Evolutionary conservation across 1,140 invertebrate genomes (phyloP).

Genomic region (Drosophila nannoptera): DNA sequence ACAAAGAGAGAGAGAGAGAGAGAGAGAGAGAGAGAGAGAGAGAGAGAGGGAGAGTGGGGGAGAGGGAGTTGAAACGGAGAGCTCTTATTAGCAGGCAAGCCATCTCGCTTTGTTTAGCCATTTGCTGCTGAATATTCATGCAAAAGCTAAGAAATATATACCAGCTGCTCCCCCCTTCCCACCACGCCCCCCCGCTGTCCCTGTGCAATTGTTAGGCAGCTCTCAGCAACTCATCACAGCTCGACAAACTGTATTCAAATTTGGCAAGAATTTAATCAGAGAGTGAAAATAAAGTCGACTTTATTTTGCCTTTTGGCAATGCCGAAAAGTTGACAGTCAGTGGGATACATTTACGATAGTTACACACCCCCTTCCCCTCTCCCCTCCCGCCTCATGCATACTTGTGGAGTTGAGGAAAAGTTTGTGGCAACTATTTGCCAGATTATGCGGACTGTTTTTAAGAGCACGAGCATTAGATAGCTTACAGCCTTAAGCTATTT

Average conservation of each 20-base stretch:
- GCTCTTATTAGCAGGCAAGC: conserved; percentile 41
- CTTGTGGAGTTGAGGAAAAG: conserved; percentile 30
- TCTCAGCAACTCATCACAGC: conserved; percentile 4
- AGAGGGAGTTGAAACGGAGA: conserved; percentile 23
- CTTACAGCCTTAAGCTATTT: conserved; percentile 31
- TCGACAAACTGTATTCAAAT: conserved; percentile 40
- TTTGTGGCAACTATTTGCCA: conserved; percentile 55
- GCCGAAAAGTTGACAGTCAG: conserved; percentile 47
- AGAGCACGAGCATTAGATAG: conserved; percentile 41
- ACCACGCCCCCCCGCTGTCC: no score
- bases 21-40: no score
- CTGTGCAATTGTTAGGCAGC: conserved; percentile 10
- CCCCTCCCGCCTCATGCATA: no score
- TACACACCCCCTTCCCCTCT: background rate
- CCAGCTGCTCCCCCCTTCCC: no score
- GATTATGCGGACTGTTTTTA: conserved; percentile 45
- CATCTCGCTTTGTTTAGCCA: conserved; percentile 29
- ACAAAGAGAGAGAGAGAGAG: no score
- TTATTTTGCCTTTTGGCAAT: conserved; percentile 44
- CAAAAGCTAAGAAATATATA: conserved; percentile 45
- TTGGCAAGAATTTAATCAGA: conserved; percentile 48
- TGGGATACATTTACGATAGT: conserved; percentile 35
- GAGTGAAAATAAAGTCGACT: conserved; percentile 40
- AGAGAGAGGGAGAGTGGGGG: no score
- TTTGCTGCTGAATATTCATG: conserved; percentile 71